Evolutionary conservation across 1,140 invertebrate species (phyloP).

Genomic region (Tetranychus urticae): DNA sequence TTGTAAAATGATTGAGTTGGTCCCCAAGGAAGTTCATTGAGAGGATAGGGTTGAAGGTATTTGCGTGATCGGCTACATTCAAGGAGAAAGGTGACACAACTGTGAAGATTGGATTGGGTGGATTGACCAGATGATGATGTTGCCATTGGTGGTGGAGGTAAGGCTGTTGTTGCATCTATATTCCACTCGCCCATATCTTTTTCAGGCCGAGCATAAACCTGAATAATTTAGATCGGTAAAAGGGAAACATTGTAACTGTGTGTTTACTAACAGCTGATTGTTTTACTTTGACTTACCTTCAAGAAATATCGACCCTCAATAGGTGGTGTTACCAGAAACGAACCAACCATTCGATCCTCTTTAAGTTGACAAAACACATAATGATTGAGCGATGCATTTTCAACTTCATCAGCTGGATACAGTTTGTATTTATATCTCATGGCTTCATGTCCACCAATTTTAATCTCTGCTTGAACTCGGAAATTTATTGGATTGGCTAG

Average conservation of each 20-base stretch:
- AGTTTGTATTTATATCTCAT: slow-evolving; percentile 17
- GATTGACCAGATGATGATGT: background rate
- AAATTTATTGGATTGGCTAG: slow-evolving; percentile 15
- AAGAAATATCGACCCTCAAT: slow-evolving; percentile 16
- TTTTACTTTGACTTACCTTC: slow-evolving; percentile 15
- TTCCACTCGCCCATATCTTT: slow-evolving; percentile 13
- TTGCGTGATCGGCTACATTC: slow-evolving; percentile 16
- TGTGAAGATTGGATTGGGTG: slow-evolving; percentile 13
- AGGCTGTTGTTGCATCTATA: background rate
- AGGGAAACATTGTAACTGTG: background rate
- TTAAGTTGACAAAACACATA: slow-evolving; percentile 21
- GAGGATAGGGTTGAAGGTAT: slow-evolving; percentile 16
- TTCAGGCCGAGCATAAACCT: slow-evolving; percentile 19
- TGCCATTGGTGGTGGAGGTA: background rate
- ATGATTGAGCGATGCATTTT: slow-evolving; percentile 17
- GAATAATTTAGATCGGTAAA: background rate
- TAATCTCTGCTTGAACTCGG: slow-evolving; percentile 15
- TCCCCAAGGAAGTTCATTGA: slow-evolving; percentile 20
- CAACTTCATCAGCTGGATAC: slow-evolving; percentile 15
- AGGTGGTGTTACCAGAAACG: slow-evolving; percentile 18
- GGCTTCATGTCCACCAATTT: slow-evolving; percentile 13
- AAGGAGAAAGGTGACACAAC: slow-evolving; percentile 18
- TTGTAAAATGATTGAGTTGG: slow-evolving; percentile 19
- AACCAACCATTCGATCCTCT: slow-evolving; percentile 16
- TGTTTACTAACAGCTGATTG: background rate